Percentiles rank a stretch among this genome's conserved stretches.
phyloP scores from a whole-genome alignment of 2,113 vertebrate genomes.

The Helogale parvula region DNA sequence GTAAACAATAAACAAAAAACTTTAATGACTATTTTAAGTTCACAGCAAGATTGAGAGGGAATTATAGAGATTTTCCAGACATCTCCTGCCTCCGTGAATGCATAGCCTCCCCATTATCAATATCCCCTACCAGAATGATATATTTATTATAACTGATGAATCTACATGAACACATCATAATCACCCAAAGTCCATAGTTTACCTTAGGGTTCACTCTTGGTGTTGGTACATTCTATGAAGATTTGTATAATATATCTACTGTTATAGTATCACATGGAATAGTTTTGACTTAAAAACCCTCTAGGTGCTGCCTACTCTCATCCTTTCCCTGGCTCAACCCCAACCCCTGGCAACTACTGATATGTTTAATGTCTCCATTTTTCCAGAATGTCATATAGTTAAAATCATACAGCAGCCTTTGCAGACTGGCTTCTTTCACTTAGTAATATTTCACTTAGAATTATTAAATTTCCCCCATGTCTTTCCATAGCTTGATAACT shows the following conservation, averaged over 20 bases:
- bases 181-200: not conserved
- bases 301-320: not conserved
- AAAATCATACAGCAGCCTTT: not conserved
- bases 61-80: not conserved
- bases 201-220: not conserved
- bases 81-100: rapidly evolving
- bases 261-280: not conserved
- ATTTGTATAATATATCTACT: not conserved
- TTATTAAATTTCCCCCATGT: not conserved
- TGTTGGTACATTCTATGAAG: not conserved
- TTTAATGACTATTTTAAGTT: not conserved
- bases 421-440: not conserved
- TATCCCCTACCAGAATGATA: not conserved
- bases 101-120: not conserved
- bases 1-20: no score
- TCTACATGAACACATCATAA: not conserved
- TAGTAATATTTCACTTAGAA: not conserved
- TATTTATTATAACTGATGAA: not conserved
- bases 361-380: not conserved
- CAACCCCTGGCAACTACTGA: not conserved
- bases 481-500: not conserved
- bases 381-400: not conserved
- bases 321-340: rapidly evolving
- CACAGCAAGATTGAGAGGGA: not conserved
- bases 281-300: not conserved